Evolutionary conservation across 2,113 vertebrate species (phyloP).

Genomic region (Sceloporus undulatus): DNA sequence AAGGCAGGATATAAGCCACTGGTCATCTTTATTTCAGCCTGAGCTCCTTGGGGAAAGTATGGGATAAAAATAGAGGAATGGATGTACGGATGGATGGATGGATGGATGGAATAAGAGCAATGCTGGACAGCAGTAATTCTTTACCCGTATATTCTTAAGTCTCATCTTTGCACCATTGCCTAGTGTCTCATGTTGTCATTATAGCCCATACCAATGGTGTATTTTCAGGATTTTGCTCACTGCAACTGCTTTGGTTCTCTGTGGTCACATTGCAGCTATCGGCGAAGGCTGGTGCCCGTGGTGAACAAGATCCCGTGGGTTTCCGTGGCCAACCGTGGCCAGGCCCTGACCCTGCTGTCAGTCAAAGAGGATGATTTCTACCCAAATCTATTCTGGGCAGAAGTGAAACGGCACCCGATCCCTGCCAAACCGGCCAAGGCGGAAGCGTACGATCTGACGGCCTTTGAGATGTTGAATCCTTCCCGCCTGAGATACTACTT

Average conservation of each 20-base stretch:
- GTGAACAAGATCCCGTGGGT: neutral
- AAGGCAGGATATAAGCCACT: too few species aligned
- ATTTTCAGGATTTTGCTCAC: too few species aligned
- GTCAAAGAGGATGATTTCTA: constrained; percentile 50
- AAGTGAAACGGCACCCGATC: neutral
- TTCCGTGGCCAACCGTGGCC: neutral
- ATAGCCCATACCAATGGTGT: too few species aligned
- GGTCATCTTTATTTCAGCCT: too few species aligned
- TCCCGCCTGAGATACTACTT: constrained; percentile 43
- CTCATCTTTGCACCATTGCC: neutral
- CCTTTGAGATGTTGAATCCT: constrained; percentile 45
- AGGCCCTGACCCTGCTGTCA: constrained; percentile 2
- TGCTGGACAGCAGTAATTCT: too few species aligned
- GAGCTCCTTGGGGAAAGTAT: too few species aligned
- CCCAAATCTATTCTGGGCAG: constrained; percentile 55
- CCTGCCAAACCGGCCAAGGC: neutral
- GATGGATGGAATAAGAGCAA: too few species aligned
- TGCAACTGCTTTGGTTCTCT: too few species aligned
- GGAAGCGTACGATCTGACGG: constrained; percentile 33
- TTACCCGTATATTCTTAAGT: neutral
- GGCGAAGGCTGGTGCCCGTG: constrained; percentile 14
- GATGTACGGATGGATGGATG: too few species aligned
- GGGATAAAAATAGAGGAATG: too few species aligned
- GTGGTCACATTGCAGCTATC: constrained; percentile 23
- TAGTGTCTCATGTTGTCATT: neutral